Percentiles rank a stretch among this genome's conserved stretches.
These are phyloP conservation scores for Aphelinus atriplicis DNA, from an alignment of 1,140 invertebrate species.

Conservation along the genomic window DNA sequence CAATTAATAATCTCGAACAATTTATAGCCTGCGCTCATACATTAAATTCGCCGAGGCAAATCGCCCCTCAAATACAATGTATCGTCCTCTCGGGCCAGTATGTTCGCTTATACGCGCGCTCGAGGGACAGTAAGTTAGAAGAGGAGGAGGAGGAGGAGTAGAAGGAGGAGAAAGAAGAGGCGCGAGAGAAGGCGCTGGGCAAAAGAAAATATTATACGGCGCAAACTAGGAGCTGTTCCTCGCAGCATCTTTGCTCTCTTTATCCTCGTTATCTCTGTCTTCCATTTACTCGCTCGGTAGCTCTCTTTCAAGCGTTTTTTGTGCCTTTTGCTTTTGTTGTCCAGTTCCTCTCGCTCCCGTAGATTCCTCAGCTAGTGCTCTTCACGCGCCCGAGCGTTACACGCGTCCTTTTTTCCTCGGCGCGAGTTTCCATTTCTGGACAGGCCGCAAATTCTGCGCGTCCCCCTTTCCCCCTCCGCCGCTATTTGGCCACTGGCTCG, in stretches of 20 bases:
- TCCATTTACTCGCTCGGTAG: background rate
- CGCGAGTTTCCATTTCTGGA: constrained; percentile 8
- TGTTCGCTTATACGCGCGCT: background rate
- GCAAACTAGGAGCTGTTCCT: background rate
- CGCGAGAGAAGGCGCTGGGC: background rate
- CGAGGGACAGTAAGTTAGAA: background rate
- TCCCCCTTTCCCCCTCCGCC: too few relatives aligned
- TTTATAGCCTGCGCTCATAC: too few relatives aligned
- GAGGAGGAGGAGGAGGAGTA: too few relatives aligned
- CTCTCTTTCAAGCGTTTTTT: background rate
- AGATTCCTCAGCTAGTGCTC: background rate
- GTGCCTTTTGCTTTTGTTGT: background rate
- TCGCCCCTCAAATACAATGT: constrained; percentile 6
- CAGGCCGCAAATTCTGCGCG: constrained; percentile 5
- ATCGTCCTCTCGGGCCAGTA: background rate
- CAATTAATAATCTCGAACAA: too few relatives aligned
- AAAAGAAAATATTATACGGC: constrained; percentile 17
- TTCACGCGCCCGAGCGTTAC: background rate
- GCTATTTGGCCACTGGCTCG: too few relatives aligned
- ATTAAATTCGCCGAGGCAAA: background rate
- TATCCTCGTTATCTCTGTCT: background rate
- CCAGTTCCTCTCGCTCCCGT: background rate
- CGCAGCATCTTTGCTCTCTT: constrained; percentile 4
- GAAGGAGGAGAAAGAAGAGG: background rate
- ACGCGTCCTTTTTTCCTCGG: background rate